These are phyloP conservation scores for Chrysemys picta DNA, from an alignment of 2,113 vertebrate species.

Conservation along the genomic window DNA sequence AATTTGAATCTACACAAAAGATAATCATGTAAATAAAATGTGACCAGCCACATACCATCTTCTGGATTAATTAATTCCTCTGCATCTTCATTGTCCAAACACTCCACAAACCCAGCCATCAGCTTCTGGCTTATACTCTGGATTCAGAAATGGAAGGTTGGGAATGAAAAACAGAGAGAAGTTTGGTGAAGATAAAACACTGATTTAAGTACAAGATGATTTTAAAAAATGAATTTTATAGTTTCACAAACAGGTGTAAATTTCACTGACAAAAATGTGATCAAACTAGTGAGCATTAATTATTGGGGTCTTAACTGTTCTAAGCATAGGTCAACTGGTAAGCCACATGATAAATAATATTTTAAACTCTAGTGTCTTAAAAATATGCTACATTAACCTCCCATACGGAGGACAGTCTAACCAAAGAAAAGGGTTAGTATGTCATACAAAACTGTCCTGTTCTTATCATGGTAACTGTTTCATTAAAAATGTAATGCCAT, in stretches of 20 bases:
- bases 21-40: constrained; percentile 5
- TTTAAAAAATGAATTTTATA: neutral
- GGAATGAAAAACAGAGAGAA: neutral
- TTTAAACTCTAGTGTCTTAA: neutral
- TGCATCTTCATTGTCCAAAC: constrained; percentile 93
- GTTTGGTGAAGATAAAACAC: neutral
- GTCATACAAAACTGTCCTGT: neutral
- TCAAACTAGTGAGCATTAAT: neutral
- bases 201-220: neutral
- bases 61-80: constrained; percentile 88
- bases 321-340: neutral
- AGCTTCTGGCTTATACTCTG: constrained; percentile 92
- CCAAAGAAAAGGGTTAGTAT: neutral
- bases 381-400: neutral
- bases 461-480: neutral
- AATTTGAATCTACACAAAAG: neutral
- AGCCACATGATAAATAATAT: neutral
- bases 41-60: constrained; percentile 82
- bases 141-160: constrained; percentile 17
- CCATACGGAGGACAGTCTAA: neutral
- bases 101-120: constrained; percentile 98
- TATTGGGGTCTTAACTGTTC: neutral
- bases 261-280: neutral
- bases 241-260: neutral
- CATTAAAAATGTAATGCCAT: neutral